These are phyloP conservation scores for Megastigmus dorsalis DNA, from an alignment of 2,888 invertebrate species.

Conservation along the genomic window DNA sequence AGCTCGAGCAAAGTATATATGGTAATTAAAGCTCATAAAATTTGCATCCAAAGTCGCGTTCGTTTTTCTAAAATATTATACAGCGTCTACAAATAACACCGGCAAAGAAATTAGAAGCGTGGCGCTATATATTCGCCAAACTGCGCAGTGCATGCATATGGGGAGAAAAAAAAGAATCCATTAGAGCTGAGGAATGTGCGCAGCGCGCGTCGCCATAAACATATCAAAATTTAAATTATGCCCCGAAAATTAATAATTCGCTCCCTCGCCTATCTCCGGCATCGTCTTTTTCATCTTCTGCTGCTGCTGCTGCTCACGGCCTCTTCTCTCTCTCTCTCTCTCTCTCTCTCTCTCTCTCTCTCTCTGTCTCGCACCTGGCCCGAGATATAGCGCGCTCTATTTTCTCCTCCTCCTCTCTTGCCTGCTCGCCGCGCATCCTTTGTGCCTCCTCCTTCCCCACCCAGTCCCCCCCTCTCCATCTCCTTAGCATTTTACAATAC, in stretches of 20 bases:
- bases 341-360: constrained; percentile 22
- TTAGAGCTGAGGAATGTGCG: no score
- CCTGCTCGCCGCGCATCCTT: constrained; percentile 34
- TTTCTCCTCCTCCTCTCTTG: constrained; percentile 44
- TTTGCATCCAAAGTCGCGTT: no score
- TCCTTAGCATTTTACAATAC: constrained; percentile 48
- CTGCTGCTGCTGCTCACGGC: no score
- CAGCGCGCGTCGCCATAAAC: constrained; percentile 6
- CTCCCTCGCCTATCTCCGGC: constrained; percentile 53
- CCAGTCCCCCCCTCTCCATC: constrained; percentile 18
- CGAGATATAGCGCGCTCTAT: no score
- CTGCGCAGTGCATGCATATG: no score
- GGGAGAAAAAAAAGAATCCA: constrained; percentile 1
- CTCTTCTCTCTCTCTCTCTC: constrained; percentile 39
- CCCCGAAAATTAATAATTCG: constrained; percentile 42
- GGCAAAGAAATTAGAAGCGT: no score
- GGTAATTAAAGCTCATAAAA: no score
- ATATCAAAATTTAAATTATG: constrained; percentile 28
- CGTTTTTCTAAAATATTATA: no score
- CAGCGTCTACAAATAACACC: no score
- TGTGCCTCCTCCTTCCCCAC: constrained; percentile 20
- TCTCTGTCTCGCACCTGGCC: constrained; percentile 58
- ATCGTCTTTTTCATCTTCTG: constrained; percentile 42
- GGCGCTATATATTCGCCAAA: no score
- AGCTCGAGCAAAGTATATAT: no score